Percentiles rank a stretch among this genome's conserved stretches.
Conservation (phyloP, 2,113 vertebrate genomes). For the Pyrgilauda ruficollis region DNA sequence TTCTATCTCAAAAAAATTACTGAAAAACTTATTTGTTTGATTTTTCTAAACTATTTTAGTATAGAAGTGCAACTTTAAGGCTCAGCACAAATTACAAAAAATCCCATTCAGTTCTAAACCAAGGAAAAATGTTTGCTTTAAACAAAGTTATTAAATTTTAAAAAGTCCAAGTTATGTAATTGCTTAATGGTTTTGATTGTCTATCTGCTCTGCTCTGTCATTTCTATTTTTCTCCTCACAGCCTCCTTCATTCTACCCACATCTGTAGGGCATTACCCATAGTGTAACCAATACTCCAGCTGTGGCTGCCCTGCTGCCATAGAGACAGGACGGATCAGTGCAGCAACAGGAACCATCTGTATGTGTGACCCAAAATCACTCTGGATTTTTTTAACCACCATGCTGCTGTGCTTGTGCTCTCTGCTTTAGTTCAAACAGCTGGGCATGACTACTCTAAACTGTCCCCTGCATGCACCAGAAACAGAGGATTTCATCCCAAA, state of each 20-base stretch:
- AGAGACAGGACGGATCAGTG: slow-evolving; percentile 46
- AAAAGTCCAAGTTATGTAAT: neutral
- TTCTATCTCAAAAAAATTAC: neutral
- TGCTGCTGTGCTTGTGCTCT: neutral
- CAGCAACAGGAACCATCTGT: slow-evolving; percentile 65
- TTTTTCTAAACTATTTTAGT: neutral
- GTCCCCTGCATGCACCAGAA: neutral
- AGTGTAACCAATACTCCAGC: slow-evolving; percentile 62
- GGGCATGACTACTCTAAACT: neutral
- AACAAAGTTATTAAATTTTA: neutral
- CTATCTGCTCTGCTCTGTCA: neutral
- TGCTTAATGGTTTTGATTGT: neutral
- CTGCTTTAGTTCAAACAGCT: neutral
- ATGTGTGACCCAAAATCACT: slow-evolving; percentile 52
- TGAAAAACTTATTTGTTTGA: neutral
- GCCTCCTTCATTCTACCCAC: slow-evolving; percentile 30
- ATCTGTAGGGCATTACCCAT: slow-evolving; percentile 63
- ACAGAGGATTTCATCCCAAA: neutral
- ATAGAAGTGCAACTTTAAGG: neutral
- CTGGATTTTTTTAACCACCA: neutral
- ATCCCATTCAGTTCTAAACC: neutral
- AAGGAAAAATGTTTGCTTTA: neutral
- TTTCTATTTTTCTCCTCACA: slow-evolving; percentile 17
- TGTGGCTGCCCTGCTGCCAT: slow-evolving; percentile 55
- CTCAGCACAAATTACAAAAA: neutral